phyloP scores from a whole-genome alignment of 1,140 invertebrate species.

The Pseudobourletiella spinata region DNA sequence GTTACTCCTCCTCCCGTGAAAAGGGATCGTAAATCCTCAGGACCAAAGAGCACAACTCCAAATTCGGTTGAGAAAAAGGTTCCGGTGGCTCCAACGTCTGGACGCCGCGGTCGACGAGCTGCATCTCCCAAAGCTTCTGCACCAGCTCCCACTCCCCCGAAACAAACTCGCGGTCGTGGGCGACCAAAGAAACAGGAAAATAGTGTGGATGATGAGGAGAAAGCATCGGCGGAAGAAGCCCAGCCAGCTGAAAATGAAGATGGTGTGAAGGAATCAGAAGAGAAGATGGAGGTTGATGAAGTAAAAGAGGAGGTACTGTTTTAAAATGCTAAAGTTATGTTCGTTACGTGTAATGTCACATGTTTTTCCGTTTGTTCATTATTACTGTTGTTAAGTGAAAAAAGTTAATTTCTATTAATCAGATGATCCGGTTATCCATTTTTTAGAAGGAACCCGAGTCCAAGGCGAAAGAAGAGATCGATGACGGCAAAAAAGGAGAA shows the following conservation, averaged over 20 bases:
- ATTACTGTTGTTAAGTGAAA: neutral
- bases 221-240: constrained; percentile 11
- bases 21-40: constrained; percentile 18
- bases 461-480: constrained; percentile 10
- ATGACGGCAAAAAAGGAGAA: neutral
- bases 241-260: neutral
- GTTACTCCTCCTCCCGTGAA: constrained; percentile 27
- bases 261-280: neutral
- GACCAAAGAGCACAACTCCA: constrained; percentile 15
- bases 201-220: too few species aligned
- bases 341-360: neutral
- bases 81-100: constrained; percentile 2
- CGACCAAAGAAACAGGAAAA: constrained; percentile 14
- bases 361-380: neutral
- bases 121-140: neutral
- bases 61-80: constrained; percentile 24
- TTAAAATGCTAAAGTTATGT: too few species aligned
- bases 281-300: neutral
- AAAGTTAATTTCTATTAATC: too few species aligned
- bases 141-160: too few species aligned
- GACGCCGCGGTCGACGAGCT: constrained; percentile 18
- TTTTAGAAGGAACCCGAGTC: neutral
- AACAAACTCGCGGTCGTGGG: neutral
- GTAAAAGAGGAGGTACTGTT: neutral
- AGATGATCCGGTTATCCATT: neutral